Percentiles rank a stretch among this genome's conserved stretches.
Evolutionary conservation across 1,140 invertebrate genomes (phyloP).

Genomic region (Diorhabda elongata): DNA sequence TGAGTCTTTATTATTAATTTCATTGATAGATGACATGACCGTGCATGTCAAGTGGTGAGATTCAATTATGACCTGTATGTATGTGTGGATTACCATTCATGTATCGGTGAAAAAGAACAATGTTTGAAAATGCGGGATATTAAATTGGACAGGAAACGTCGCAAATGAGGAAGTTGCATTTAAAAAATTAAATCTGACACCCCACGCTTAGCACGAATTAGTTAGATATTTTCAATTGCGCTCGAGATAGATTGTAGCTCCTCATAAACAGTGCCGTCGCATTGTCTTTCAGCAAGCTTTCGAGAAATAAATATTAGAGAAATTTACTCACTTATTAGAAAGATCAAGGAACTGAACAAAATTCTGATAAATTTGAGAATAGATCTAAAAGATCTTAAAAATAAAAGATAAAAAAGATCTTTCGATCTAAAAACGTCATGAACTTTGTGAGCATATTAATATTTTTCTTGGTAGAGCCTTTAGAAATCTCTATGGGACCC

Average conservation of each 20-base stretch:
- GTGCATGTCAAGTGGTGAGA: background rate
- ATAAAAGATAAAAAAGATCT: no score
- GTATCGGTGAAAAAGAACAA: slow-evolving; percentile 15
- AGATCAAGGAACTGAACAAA: no score
- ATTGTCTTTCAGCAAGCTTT: background rate
- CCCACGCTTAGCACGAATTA: slow-evolving; percentile 13
- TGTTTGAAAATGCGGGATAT: slow-evolving; percentile 16
- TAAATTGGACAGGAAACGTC: slow-evolving; percentile 16
- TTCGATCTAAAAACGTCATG: no score
- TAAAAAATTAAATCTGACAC: slow-evolving; percentile 21
- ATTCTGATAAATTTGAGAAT: no score
- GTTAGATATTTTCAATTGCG: slow-evolving; percentile 6
- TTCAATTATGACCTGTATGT: background rate
- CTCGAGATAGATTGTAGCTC: background rate
- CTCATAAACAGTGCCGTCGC: background rate
- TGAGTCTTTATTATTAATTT: background rate
- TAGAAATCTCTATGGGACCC: no score
- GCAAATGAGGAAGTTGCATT: slow-evolving; percentile 20
- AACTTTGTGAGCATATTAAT: no score
- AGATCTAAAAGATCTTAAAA: no score
- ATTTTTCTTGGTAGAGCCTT: no score
- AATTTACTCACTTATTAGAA: no score
- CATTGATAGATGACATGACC: background rate
- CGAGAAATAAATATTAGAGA: no score
- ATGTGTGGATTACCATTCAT: slow-evolving; percentile 7